Conservation (phyloP, 2,113 vertebrate genomes). For the Delphinus delphis region DNA sequence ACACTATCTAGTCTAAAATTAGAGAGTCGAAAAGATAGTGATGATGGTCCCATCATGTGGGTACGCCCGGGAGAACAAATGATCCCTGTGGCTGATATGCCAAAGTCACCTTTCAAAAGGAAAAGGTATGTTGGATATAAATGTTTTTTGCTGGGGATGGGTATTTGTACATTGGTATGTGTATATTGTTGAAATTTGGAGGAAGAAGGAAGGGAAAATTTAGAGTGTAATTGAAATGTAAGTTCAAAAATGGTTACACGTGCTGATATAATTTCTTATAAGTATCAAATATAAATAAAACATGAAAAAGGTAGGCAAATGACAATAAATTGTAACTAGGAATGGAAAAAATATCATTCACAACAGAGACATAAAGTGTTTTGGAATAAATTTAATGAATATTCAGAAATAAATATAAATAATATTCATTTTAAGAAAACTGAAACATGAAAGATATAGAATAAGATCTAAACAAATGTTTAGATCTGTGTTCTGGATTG, state of each 20-base stretch:
- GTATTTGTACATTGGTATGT: neutral
- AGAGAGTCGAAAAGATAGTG: conserved; percentile 94
- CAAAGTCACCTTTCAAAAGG: conserved; percentile 99
- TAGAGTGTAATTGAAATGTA: neutral
- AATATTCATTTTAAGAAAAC: conserved; percentile 3
- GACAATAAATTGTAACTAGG: neutral
- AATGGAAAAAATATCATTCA: neutral
- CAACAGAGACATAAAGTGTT: neutral
- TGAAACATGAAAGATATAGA: neutral
- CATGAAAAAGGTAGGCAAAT: neutral
- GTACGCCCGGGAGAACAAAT: conserved; percentile 98
- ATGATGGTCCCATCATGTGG: conserved; percentile 99
- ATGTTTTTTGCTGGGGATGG: conserved; percentile 32
- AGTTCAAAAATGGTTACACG: neutral
- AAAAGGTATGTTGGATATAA: conserved; percentile 88
- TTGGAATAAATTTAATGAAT: conserved; percentile 35
- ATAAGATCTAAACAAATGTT: neutral
- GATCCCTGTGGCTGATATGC: conserved; percentile 99
- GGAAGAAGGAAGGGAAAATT: neutral
- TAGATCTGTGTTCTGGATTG: neutral
- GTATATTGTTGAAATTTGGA: neutral
- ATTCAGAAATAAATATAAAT: conserved; percentile 37
- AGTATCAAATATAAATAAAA: neutral
- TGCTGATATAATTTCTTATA: neutral
- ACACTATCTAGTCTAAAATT: conserved; percentile 93